Conservation (phyloP, 64 coral and sea anemone species). For the Pocillopora damicornis region DNA sequence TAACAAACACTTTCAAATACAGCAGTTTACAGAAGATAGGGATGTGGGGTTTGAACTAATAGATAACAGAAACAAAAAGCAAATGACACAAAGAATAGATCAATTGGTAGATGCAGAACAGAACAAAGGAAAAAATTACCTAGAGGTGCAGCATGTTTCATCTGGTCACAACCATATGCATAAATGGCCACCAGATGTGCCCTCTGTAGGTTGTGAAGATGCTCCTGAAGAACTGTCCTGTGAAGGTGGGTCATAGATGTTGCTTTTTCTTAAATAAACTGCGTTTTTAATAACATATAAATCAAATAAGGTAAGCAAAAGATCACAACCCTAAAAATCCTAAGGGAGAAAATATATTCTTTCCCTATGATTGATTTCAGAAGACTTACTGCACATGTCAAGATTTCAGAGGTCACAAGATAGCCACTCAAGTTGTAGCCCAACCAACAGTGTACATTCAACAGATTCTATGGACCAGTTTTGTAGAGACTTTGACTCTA, state of each 20-base stretch:
- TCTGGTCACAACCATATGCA: no score
- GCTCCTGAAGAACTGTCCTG: no score
- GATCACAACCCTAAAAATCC: no score
- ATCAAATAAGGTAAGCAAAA: no score
- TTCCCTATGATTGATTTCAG: background rate
- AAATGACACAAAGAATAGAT: background rate
- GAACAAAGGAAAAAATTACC: background rate
- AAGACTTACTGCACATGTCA: background rate
- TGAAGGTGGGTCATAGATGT: no score
- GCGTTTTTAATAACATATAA: no score
- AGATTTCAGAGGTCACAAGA: background rate
- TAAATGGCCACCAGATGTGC: no score
- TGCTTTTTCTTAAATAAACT: no score
- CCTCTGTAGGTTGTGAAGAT: no score
- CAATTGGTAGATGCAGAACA: background rate
- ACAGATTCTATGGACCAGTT: constrained; percentile 13
- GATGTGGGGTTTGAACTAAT: background rate
- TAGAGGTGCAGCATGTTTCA: background rate
- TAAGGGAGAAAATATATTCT: no score
- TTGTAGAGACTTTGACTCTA: constrained; percentile 16
- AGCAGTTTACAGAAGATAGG: no score
- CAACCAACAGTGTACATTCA: background rate
- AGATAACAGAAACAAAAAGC: background rate
- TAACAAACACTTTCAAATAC: no score
- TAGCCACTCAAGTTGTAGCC: background rate